A percentile compares a stretch with the other conserved stretches of the same genome.
Conservation (phyloP, 1,140 invertebrate species). For the Hycleus phaleratus region DNA sequence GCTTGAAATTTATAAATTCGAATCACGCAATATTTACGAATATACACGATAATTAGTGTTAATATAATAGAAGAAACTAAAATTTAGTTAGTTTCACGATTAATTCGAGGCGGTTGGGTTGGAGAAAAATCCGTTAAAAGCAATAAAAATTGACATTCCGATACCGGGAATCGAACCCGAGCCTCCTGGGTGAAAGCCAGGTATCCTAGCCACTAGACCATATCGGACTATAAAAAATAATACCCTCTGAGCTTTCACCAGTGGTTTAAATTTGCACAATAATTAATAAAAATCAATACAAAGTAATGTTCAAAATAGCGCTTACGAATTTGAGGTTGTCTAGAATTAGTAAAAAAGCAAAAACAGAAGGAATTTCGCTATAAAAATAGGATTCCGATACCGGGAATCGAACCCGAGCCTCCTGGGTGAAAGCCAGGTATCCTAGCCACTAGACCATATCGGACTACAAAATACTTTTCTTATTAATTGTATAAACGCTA, state of each 20-base stretch:
- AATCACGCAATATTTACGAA: constrained; percentile 5
- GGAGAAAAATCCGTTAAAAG: not conserved
- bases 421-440: constrained; percentile 34
- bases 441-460: constrained; percentile 34
- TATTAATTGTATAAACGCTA: too few species aligned
- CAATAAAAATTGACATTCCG: constrained; percentile 22
- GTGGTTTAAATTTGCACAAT: too few species aligned
- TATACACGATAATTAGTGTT: not conserved
- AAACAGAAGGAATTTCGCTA: too few species aligned
- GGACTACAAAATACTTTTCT: not conserved
- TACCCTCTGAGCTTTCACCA: too few species aligned
- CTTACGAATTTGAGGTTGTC: too few species aligned
- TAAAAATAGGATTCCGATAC: constrained; percentile 21
- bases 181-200: constrained; percentile 35
- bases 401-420: constrained; percentile 34
- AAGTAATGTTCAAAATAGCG: too few species aligned
- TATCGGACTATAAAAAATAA: constrained; percentile 16
- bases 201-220: constrained; percentile 34
- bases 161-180: constrained; percentile 35
- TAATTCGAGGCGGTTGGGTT: too few species aligned
- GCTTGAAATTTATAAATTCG: constrained; percentile 3
- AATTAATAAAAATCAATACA: not conserved
- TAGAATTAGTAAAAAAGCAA: not conserved
- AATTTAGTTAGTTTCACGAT: too few species aligned
- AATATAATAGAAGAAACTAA: not conserved